Base-by-base conservation (phyloP, 2,888 invertebrate genomes). In the Eudemis profundana region DNA sequence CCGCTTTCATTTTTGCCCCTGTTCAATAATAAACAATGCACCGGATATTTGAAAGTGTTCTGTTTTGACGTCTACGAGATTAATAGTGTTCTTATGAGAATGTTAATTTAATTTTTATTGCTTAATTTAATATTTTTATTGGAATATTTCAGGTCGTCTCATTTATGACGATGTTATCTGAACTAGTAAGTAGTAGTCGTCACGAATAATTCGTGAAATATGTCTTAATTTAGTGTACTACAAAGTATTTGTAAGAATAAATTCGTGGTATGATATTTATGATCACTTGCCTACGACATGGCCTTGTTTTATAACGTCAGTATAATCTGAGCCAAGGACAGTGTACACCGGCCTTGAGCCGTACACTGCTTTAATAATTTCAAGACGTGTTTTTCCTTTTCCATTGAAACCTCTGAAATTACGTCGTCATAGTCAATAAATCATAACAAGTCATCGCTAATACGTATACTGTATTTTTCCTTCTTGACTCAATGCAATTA, bases 1-100 rank as follows among this genome's bases (percentile, higher is more conserved):
- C 82, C 79, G 84, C 85, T 89, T 90, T 89, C 85, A 79, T 85
- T 90, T 90, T 87, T 82, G 76, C 71, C 78, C 75, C 77, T 76
- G 79, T 82, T 79, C 75, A 81, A 86, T 79, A 84, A 88, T 84
- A 87, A 87, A 90, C 84, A 86, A 79, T 74, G 70, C 76, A 72
- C 81, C 81, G 84, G 84, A 86, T 85, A 85, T 85, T 82, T 76
- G 79, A 80, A 78, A 76, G 74, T 68, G 80, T 81, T 83, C 77
- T 82, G 78, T 87, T 85, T 83, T 85, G 84, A 86, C 80, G 74
- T 72, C 49, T 64, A 69, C 69, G 78, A 83, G 86, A 88, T 86
- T 83, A 80, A 86, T 86, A 82, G 83, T 83, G 83, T 83, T 79
- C 74, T 79, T 81, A 83, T 74, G 71, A 74, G 78, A 79, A 79